phyloP scores from a whole-genome alignment of 2,888 invertebrate species.

The Drosophila atripex region DNA sequence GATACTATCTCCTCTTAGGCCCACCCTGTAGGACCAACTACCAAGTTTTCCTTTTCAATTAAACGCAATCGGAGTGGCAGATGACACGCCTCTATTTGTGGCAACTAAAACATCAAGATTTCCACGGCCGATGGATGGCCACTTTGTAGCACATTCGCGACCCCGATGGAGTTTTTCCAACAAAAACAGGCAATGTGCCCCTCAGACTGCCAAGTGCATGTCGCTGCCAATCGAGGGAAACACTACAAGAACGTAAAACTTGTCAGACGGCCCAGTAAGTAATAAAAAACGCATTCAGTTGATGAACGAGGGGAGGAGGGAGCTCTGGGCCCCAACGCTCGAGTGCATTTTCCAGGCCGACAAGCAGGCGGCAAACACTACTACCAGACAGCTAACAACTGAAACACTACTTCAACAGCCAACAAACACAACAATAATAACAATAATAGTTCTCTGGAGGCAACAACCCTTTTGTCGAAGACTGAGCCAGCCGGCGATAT shows the following conservation, averaged over 20 bases:
- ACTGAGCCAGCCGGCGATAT: background rate
- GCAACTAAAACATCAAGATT: slow-evolving; percentile 39
- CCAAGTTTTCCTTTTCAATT: slow-evolving; percentile 30
- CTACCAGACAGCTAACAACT: slow-evolving; percentile 28
- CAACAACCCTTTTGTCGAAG: slow-evolving; percentile 38
- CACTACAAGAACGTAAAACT: slow-evolving; percentile 64
- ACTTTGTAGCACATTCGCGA: slow-evolving; percentile 40
- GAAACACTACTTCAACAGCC: slow-evolving; percentile 45
- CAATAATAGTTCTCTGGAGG: slow-evolving; percentile 16
- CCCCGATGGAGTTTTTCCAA: slow-evolving; percentile 38
- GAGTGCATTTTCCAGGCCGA: slow-evolving; percentile 78
- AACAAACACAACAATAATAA: slow-evolving; percentile 21
- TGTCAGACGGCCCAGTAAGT: slow-evolving; percentile 69
- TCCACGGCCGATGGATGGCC: slow-evolving; percentile 51
- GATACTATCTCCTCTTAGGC: too few relatives aligned
- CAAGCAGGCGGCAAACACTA: slow-evolving; percentile 37
- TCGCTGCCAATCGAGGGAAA: slow-evolving; percentile 45
- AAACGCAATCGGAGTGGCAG: slow-evolving; percentile 17
- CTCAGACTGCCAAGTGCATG: slow-evolving; percentile 45
- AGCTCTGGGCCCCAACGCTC: slow-evolving; percentile 54
- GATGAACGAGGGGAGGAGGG: slow-evolving; percentile 6
- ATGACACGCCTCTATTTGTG: slow-evolving; percentile 42
- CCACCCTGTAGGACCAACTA: too few relatives aligned
- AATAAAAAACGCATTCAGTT: slow-evolving; percentile 26
- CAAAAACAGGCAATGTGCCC: background rate